Percentiles rank a stretch among this genome's conserved stretches.
Evolutionary conservation across 2,888 invertebrate genomes (phyloP).

Genomic region (Epinotia demarniana): DNA sequence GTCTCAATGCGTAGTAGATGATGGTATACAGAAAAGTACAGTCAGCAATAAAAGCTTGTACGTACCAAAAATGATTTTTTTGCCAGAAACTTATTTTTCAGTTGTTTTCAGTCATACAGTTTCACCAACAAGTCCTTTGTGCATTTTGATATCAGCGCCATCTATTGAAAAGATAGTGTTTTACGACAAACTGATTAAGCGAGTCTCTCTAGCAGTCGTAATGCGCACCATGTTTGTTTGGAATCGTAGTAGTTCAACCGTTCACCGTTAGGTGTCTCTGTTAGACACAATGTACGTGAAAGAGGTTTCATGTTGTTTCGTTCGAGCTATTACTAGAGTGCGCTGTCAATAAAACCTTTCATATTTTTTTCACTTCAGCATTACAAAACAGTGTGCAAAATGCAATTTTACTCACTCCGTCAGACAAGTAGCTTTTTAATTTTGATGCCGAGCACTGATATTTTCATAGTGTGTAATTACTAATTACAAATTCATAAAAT

Average conservation of each 20-base stretch:
- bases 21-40: no score
- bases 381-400: no score
- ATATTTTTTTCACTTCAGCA: background rate
- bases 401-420: no score
- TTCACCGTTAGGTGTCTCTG: conserved; percentile 33
- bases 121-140: background rate
- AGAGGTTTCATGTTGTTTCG: background rate
- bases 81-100: no score
- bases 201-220: background rate
- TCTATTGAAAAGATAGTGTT: conserved; percentile 48
- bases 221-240: background rate
- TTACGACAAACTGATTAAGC: conserved; percentile 18
- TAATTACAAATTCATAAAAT: no score
- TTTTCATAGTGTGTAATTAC: no score
- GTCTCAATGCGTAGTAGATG: no score
- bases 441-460: no score
- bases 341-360: conserved; percentile 1
- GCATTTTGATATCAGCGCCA: conserved; percentile 49
- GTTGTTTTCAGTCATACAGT: no score
- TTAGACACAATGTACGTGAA: conserved; percentile 2
- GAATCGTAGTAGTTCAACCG: conserved; percentile 13
- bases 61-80: no score
- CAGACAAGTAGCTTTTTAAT: no score
- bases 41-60: no score
- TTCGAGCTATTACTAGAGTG: conserved; percentile 5